Conservation (phyloP, 2,113 vertebrate genomes). For the Dasyprocta punctata region DNA sequence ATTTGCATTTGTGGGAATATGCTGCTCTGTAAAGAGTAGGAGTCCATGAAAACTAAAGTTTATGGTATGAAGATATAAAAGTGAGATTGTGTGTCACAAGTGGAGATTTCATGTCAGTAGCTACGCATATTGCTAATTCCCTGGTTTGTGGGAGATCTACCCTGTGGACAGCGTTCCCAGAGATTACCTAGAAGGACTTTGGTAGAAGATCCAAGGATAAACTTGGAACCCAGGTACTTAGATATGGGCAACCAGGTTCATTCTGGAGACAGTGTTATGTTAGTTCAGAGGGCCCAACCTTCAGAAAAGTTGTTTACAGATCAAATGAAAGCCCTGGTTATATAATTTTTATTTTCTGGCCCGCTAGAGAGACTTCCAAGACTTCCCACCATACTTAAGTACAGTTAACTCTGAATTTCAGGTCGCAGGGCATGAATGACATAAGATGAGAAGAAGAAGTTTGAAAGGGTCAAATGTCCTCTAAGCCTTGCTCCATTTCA, state of each 20-base stretch:
- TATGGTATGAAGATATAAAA: background rate
- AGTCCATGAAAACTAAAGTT: constrained; percentile 6
- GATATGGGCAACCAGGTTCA: background rate
- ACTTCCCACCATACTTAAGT: background rate
- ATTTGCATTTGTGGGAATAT: constrained; percentile 47
- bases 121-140: background rate
- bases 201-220: background rate
- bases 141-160: background rate
- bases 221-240: background rate
- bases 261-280: background rate
- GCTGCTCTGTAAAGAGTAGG: background rate
- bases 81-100: background rate
- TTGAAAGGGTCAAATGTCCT: background rate
- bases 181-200: background rate
- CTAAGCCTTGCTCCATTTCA: constrained; percentile 23
- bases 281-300: constrained; percentile 21
- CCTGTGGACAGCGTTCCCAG: background rate
- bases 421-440: background rate
- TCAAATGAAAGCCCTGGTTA: constrained; percentile 7
- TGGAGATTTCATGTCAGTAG: background rate
- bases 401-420: background rate
- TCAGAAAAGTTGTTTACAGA: constrained; percentile 10
- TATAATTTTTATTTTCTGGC: background rate
- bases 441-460: background rate
- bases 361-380: constrained; percentile 41